Evolutionary conservation across 2,113 vertebrate genomes (phyloP), one percentile per base, ranked within the genome.

Genomic region (Xenopus tropicalis): DNA sequence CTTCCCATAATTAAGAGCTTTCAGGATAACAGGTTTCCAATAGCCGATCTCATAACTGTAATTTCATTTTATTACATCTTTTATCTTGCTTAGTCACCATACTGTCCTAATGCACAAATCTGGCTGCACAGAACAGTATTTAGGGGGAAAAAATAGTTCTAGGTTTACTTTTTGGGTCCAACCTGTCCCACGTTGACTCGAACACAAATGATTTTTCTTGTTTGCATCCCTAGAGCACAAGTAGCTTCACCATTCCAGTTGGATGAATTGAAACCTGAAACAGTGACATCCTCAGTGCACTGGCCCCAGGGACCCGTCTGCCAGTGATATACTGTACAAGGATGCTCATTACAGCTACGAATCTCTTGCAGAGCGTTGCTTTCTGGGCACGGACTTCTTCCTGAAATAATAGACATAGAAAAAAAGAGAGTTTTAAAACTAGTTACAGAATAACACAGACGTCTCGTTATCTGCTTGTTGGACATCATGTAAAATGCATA

Each of bases 111-210:
- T 37, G 6, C 6, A 37, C 10, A 37, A 37, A 37, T 37, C 29
- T 8, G 10, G 29, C 5, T 1, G 29, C 29, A 37, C 29, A 48
- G 13, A 48, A 48, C 11, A 48, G 0, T 17, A 14, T 48, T 48
- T 48, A 12, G 1, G 46, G 46, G 46, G 4, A 16, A 16, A 48
- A 48, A 48, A 48, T 1, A 24, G 11, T 44, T 20, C 44, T 14
- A 46, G 21, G 17, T 78, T 93, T 94, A 98, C 96, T 98, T 99
- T 88, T 99, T 99, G 3, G 96, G 96, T 52, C 95, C 95, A 63
- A 98, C 97, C 88, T 99, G 97, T 84, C 97, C 97, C 80, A 98
- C 94, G 46, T 98, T 98, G 91, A 98, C 95, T 64, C 95, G 90
- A 42, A 99, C 93, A 51, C 97, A 99, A 86, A 99, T 98, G 85